Evolutionary conservation across 2,113 vertebrate species (phyloP).

Genomic region (Podiceps cristatus): DNA sequence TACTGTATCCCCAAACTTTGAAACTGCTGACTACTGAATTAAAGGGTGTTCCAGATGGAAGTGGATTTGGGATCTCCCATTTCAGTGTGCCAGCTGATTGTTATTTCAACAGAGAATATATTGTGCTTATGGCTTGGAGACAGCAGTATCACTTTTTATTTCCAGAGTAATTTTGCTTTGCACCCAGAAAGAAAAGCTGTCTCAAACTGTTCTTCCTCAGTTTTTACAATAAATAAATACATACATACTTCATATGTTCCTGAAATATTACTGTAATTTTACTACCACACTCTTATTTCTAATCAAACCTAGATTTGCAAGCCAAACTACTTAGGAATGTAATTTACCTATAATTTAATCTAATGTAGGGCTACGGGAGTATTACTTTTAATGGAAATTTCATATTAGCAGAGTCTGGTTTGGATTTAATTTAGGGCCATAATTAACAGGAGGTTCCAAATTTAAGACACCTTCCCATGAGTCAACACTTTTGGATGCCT

Average conservation of each 20-base stretch:
- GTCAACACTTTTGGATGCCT: background rate
- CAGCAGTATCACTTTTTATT: background rate
- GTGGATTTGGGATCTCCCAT: background rate
- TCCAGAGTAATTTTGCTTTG: background rate
- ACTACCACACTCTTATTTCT: background rate
- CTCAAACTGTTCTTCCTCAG: background rate
- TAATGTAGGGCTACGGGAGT: background rate
- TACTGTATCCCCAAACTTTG: background rate
- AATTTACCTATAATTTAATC: background rate
- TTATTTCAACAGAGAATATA: background rate
- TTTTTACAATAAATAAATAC: background rate
- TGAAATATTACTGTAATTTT: background rate
- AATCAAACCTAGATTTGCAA: constrained; percentile 8
- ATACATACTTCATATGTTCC: background rate
- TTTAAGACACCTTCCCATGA: background rate
- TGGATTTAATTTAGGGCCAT: background rate
- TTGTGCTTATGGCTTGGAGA: background rate
- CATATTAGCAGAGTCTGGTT: background rate
- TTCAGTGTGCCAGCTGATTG: background rate
- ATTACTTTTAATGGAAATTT: background rate
- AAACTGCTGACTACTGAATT: background rate
- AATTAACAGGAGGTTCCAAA: constrained; percentile 14
- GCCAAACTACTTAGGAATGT: background rate
- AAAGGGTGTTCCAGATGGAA: background rate
- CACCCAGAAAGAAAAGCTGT: background rate